Conservation (phyloP, 2,888 invertebrate genomes). For the Dryocosmus kuriphilus region DNA sequence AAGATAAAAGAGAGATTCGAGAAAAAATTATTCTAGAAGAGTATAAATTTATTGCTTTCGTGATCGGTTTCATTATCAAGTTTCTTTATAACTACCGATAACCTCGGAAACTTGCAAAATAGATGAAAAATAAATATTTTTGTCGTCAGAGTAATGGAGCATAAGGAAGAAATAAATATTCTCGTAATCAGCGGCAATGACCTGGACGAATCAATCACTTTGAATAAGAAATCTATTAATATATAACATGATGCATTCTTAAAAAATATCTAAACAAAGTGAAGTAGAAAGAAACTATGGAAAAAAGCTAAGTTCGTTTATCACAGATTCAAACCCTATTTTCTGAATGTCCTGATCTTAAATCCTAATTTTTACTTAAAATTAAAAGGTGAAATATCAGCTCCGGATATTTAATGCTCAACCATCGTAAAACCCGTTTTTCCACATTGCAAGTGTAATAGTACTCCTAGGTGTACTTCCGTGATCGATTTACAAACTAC, state of each 20-base stretch:
- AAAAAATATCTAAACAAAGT: neutral
- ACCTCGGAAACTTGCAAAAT: conserved; percentile 37
- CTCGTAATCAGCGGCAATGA: conserved; percentile 26
- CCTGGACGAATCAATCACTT: conserved; percentile 19
- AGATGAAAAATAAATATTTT: conserved; percentile 23
- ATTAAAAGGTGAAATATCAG: neutral
- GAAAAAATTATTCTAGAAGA: neutral
- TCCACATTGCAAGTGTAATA: conserved; percentile 11
- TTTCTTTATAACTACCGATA: conserved; percentile 13
- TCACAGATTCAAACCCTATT: too few relatives aligned
- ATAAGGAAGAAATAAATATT: conserved; percentile 3
- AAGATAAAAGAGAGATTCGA: too few relatives aligned
- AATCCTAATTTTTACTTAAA: neutral
- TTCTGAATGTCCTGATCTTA: too few relatives aligned
- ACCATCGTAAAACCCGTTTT: conserved; percentile 5
- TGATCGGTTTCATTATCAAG: conserved; percentile 12
- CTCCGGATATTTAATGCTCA: neutral
- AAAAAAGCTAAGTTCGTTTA: too few relatives aligned
- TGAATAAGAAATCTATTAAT: neutral
- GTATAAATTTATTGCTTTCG: too few relatives aligned
- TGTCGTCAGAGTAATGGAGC: conserved; percentile 5
- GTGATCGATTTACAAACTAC: conserved; percentile 26
- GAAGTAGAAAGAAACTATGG: neutral
- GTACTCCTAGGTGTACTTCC: conserved; percentile 13
- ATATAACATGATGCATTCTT: too few relatives aligned